Evolutionary conservation across 2,113 vertebrate species (phyloP), one percentile per base, ranked within the genome.

Genomic region (Scopus umbretta): DNA sequence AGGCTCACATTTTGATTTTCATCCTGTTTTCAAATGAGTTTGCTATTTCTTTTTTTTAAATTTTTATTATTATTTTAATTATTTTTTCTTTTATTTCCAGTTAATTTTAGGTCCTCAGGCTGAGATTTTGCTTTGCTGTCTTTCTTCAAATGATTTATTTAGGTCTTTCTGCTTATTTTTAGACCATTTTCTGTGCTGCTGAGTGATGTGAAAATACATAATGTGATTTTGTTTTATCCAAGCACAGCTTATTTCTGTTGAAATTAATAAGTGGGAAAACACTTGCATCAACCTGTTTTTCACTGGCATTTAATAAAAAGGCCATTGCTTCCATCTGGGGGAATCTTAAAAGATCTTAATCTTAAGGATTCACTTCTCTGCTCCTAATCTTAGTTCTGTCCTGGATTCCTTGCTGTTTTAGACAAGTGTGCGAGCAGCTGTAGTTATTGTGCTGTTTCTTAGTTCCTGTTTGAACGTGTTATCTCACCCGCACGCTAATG

Each of bases 401-500:
- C 34, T 30, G 9, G 18, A 26, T 86, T 79, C 27, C 27, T 21
- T 59, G 19, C 40, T 67, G 7, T 10, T 63, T 70, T 76, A 80
- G 45, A 15, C 10, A 26, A 49, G 14, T 7, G 5, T 62, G 25
- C 63, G 72, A 45, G 25, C 34, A 73, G 9, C 30, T 79, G 10
- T 53, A 65, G n/a, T 11, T 71, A 13, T 20, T 21, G 21, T 36
- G 13, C 21, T 43, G 25, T 26, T 94, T n/a, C 5, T 30, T 72
- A 14, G 34, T 66, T 82, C 58, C 19, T 30, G 11, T n/a, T 72
- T 42, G 34, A 76, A 47, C 30, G 42, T 30, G 8, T 20, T 59
- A 4, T 13, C 34, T 52, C 27, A 34, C 16, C 16, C 0, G 2
- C 13, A 40, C 2, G 0, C 12, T 50, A 8, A 22, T 7, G 16